Conservation (phyloP, 2,888 invertebrate species). For the Cephus pygmeus region DNA sequence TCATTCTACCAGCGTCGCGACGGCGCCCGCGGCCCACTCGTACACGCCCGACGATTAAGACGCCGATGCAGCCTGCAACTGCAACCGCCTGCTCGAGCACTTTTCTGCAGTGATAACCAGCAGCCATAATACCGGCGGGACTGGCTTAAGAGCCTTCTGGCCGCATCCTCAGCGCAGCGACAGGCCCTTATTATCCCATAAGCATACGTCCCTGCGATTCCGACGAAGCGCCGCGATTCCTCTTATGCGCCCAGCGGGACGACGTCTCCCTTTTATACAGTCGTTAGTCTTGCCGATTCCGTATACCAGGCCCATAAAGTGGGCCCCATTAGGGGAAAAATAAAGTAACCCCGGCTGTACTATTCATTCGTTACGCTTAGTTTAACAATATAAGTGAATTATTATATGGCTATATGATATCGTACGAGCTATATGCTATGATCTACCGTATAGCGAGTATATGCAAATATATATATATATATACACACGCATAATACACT, state of each 20-base stretch:
- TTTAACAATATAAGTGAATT: neutral
- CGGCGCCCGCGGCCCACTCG: neutral
- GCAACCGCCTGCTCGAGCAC: neutral
- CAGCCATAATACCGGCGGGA: constrained; percentile 46
- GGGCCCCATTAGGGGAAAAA: neutral
- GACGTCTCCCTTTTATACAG: neutral
- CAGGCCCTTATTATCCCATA: constrained; percentile 42
- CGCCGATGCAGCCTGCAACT: neutral
- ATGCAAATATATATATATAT: too few relatives aligned
- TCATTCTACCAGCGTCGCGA: neutral
- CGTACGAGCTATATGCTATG: neutral
- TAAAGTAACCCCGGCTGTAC: neutral
- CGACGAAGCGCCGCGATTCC: neutral
- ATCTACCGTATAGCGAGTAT: neutral
- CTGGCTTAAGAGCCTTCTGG: neutral
- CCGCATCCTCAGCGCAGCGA: constrained; percentile 42
- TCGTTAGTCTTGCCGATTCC: neutral
- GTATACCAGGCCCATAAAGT: neutral
- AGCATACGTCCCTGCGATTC: neutral
- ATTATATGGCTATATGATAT: neutral
- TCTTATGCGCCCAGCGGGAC: neutral
- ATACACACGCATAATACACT: neutral
- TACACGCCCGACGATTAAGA: neutral
- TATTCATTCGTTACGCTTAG: neutral
- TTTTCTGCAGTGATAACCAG: constrained; percentile 55